Percentiles rank a stretch among this genome's conserved stretches.
Evolutionary conservation across 2,113 vertebrate genomes (phyloP).

Genomic region (Aptenodytes patagonicus): DNA sequence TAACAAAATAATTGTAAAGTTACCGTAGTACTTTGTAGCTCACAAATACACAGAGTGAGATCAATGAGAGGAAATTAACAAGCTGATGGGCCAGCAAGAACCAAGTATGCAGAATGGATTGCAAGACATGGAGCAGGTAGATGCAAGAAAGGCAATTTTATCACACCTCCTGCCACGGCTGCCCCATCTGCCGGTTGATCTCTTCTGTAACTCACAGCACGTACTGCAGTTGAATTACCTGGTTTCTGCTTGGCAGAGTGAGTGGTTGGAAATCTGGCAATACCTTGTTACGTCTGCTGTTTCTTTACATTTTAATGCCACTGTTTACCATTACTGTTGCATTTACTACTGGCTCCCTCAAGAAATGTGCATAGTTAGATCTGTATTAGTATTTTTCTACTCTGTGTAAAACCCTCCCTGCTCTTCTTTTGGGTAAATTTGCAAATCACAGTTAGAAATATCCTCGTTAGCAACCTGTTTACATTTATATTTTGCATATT

Average conservation of each 20-base stretch:
- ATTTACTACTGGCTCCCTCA: background rate
- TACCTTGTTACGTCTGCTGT: background rate
- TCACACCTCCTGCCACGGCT: background rate
- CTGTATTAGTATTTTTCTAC: background rate
- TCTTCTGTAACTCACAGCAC: background rate
- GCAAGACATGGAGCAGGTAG: background rate
- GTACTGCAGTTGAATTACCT: background rate
- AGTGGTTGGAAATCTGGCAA: background rate
- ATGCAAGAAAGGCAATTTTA: background rate
- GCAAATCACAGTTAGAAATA: background rate
- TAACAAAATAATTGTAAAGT: background rate
- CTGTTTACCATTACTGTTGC: background rate
- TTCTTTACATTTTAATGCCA: background rate
- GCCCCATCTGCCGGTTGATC: background rate
- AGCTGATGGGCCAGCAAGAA: background rate
- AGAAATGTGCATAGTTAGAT: background rate
- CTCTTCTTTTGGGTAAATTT: background rate
- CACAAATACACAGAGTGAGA: background rate
- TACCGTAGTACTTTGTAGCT: background rate
- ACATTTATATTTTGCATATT: background rate
- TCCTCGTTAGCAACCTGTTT: background rate
- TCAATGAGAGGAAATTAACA: background rate
- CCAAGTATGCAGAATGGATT: background rate
- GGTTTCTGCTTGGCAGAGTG: background rate
- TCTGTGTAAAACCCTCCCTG: background rate